phyloP scores from a whole-genome alignment of 1,140 invertebrate genomes.

The Drosophila lacertosa region DNA sequence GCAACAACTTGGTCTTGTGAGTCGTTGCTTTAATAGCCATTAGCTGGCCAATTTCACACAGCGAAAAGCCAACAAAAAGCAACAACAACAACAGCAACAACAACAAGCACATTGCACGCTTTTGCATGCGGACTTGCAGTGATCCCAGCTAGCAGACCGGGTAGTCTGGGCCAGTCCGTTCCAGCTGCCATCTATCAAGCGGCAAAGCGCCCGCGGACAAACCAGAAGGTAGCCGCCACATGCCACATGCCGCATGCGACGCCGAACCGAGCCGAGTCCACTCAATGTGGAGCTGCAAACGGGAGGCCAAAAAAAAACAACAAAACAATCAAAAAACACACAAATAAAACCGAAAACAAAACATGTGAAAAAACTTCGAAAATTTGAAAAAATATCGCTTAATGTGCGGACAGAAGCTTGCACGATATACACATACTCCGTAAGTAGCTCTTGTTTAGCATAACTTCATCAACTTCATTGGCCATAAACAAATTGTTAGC shows the following conservation, averaged over 20 bases:
- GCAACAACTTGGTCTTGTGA: conserved; percentile 13
- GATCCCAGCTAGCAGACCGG: neutral
- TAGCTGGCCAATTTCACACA: conserved; percentile 67
- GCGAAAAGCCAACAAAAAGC: conserved; percentile 56
- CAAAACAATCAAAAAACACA: conserved; percentile 28
- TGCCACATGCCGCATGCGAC: conserved; percentile 6
- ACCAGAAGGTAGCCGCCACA: conserved; percentile 64
- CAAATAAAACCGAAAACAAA: conserved; percentile 5
- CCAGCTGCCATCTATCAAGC: conserved; percentile 78
- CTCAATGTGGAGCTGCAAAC: neutral
- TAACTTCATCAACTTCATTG: too few relatives aligned
- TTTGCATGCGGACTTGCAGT: conserved; percentile 34
- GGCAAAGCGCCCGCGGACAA: conserved; percentile 75
- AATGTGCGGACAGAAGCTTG: too few relatives aligned
- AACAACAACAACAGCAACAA: conserved; percentile 15
- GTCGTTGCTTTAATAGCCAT: conserved; percentile 73
- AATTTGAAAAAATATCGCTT: too few relatives aligned
- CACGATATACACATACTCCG: too few relatives aligned
- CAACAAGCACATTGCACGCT: conserved; percentile 40
- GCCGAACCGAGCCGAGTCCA: neutral
- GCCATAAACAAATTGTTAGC: too few relatives aligned
- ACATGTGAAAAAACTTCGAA: neutral
- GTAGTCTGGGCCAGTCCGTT: too few relatives aligned
- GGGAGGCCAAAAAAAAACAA: conserved; percentile 23
- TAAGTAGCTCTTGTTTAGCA: too few relatives aligned